Percentiles rank a stretch among this genome's conserved stretches.
These are phyloP conservation scores for Tyrannus savana DNA, from an alignment of 2,113 vertebrate species.

Conservation along the genomic window DNA sequence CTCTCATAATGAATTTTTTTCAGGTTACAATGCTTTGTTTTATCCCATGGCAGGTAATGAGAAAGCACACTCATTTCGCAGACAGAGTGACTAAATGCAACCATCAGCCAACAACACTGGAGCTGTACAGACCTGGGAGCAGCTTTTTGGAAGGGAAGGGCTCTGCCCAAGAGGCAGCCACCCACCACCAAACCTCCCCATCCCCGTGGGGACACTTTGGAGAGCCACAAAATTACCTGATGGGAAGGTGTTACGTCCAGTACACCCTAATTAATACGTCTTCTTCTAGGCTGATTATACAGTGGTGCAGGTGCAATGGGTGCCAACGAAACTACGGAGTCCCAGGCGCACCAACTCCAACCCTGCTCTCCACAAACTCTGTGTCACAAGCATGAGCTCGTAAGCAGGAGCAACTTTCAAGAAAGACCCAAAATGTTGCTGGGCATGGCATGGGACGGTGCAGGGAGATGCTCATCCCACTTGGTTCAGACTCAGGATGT, in stretches of 20 bases:
- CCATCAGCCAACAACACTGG: neutral
- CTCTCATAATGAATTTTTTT: neutral
- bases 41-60: neutral
- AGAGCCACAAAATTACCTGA: neutral
- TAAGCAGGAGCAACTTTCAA: neutral
- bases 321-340: accelerated
- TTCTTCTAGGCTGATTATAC: neutral
- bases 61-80: neutral
- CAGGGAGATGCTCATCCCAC: neutral
- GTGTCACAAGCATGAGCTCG: neutral
- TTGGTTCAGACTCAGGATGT: neutral
- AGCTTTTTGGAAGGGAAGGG: neutral
- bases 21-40: neutral
- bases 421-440: neutral
- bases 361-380: neutral
- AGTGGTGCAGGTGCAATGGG: neutral
- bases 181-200: neutral
- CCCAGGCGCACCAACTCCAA: neutral
- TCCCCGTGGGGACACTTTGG: neutral
- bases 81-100: neutral
- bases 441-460: neutral
- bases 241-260: neutral
- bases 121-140: neutral
- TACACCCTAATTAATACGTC: neutral
- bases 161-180: neutral